phyloP scores from a whole-genome alignment of 2,888 invertebrate genomes.

The Terebella lapidaria region DNA sequence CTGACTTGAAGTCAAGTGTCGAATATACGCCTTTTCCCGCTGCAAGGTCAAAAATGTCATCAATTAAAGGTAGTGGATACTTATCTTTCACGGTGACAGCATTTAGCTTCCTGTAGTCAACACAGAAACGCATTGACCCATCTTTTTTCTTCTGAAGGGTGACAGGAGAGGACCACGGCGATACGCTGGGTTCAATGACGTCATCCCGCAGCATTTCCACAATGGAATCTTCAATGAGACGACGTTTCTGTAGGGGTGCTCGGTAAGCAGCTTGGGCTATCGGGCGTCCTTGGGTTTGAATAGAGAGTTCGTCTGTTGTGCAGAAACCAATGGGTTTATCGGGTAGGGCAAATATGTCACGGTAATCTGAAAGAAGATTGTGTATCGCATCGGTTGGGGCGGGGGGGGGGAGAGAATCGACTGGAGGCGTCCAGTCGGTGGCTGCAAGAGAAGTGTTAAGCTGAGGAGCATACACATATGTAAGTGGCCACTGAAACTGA shows the following conservation, averaged over 20 bases:
- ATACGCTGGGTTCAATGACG: not conserved
- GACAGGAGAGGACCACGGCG: too few species aligned
- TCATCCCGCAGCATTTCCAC: not conserved
- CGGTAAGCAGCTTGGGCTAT: not conserved
- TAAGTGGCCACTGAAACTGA: not conserved
- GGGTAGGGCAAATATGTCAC: not conserved
- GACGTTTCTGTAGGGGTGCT: not conserved
- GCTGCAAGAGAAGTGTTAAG: too few species aligned
- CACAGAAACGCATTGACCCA: slow-evolving; percentile 16
- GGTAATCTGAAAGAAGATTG: too few species aligned
- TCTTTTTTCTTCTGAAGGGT: not conserved
- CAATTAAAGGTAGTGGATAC: slow-evolving; percentile 7
- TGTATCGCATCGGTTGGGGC: too few species aligned
- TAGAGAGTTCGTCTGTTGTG: not conserved
- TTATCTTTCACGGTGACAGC: slow-evolving; percentile 14
- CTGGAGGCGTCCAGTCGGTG: too few species aligned
- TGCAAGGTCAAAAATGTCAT: slow-evolving; percentile 6
- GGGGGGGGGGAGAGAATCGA: too few species aligned
- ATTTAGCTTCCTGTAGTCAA: too few species aligned
- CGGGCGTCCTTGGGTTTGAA: not conserved
- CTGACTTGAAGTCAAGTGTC: slow-evolving; percentile 3
- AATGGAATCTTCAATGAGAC: not conserved
- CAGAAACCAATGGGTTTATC: not conserved
- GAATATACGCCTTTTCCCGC: not conserved
- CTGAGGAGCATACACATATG: too few species aligned